Base-by-base conservation (phyloP, 2,113 vertebrate genomes). In the Turdus rufiventris region DNA sequence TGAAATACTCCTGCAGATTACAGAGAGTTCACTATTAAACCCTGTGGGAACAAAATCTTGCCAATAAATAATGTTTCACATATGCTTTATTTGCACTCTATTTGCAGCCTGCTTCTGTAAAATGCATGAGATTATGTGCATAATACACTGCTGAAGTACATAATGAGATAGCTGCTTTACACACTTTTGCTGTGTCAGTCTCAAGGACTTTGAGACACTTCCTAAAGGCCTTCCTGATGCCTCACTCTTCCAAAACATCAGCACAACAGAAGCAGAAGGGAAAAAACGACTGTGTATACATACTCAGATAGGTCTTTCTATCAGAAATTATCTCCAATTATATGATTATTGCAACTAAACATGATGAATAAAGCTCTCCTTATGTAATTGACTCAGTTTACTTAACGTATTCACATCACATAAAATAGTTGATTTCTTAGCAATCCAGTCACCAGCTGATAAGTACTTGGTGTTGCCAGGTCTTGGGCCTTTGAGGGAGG, bases 61-160 rank as follows among this genome's bases (percentile, higher is more conserved):
- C 67, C 63, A 86, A 88, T 93, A 94, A 88, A 80, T 89, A 73
- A 71, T n/a, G 63, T 66, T 86, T 88, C 68, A 62, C 71, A 26
- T 28, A 74, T 31, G 38, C 29, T 94, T 80, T 93, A 77, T 86
- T 86, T 93, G 60, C 60, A 48, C 18, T 58, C 47, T 31, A 34
- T 88, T 93, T 90, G 72, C 67, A 90, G 62, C 73, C 54, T 77
- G 42, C 83, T 74, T 80, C 75, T 93, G 75, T 86, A 93, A 93
- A 95, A 96, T 85, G 79, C 63, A 92, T 88, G 92, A 90, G 82
- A 70, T 66, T 58, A 51, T 6, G 33, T 6, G 1, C 8, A 1
- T 61, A 85, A 88, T 62, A 67, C 3, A 19, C 63, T 82, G 67
- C 81, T 73, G 78, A 95, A 83, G 79, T 34, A 88, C 75, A 17